Evolutionary conservation across 2,888 invertebrate genomes (phyloP).

Genomic region (Drosophila helvetica): DNA sequence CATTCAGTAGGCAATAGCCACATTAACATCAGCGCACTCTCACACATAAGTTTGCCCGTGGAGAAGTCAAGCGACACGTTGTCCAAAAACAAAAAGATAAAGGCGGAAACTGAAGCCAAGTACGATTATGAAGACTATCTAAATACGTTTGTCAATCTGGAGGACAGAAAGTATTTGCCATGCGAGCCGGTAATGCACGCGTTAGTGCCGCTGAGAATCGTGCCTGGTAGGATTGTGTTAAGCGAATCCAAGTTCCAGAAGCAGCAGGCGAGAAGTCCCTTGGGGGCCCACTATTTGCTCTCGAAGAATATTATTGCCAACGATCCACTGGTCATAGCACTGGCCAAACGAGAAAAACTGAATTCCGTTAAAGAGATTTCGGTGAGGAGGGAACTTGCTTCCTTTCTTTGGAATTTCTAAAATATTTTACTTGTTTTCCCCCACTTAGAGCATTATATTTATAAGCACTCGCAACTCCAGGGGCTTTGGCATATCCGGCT

Average conservation of each 20-base stretch:
- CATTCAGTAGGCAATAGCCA: background rate
- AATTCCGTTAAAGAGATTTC: conserved; percentile 20
- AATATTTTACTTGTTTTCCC: background rate
- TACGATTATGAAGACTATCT: conserved; percentile 18
- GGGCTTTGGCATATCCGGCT: conserved; percentile 33
- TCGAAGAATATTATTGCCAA: background rate
- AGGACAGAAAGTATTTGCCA: conserved; percentile 24
- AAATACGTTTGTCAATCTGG: conserved; percentile 3
- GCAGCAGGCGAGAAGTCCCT: background rate
- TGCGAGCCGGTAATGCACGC: background rate
- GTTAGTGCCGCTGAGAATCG: background rate
- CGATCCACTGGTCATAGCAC: conserved; percentile 25
- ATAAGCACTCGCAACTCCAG: conserved; percentile 23
- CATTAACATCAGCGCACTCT: background rate
- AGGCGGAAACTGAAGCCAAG: background rate
- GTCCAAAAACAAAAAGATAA: background rate
- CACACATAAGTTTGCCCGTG: background rate
- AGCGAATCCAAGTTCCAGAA: conserved; percentile 8
- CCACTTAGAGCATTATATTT: conserved; percentile 35
- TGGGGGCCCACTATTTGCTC: conserved; percentile 2
- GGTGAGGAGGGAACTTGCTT: conserved; percentile 2
- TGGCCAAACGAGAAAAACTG: conserved; percentile 9
- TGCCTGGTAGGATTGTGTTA: conserved; percentile 2
- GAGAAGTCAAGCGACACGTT: too few species aligned
- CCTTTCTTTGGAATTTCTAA: too few species aligned